Percentiles rank a stretch among this genome's conserved stretches.
Conservation (phyloP, 2,888 invertebrate species). For the Tipula vernalis region DNA sequence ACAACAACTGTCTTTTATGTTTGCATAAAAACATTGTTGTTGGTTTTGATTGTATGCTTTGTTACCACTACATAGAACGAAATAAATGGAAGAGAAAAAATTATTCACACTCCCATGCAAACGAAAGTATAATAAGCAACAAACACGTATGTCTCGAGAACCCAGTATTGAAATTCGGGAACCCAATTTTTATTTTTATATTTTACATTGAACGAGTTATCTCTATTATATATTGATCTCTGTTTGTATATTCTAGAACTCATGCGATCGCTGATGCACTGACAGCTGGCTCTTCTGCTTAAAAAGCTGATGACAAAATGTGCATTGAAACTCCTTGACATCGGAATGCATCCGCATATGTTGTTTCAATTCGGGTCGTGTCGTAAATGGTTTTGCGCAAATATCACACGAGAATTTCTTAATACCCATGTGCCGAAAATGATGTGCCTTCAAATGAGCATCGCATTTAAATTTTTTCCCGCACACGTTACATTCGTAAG, state of each 20-base stretch:
- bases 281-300: neutral
- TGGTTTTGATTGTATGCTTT: too few relatives aligned
- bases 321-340: conserved; percentile 6
- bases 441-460: neutral
- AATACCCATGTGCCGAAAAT: conserved; percentile 6
- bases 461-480: conserved; percentile 6
- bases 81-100: too few relatives aligned
- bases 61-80: too few relatives aligned
- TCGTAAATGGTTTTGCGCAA: neutral
- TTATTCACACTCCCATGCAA: too few relatives aligned
- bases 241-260: neutral
- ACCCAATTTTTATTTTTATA: too few relatives aligned
- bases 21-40: too few relatives aligned
- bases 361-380: neutral
- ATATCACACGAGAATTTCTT: neutral
- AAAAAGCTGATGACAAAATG: neutral
- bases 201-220: too few relatives aligned
- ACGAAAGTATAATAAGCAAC: too few relatives aligned
- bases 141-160: too few relatives aligned
- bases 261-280: neutral
- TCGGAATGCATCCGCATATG: neutral
- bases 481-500: neutral
- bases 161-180: too few relatives aligned
- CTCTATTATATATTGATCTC: too few relatives aligned
- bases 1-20: too few relatives aligned